phyloP scores from a whole-genome alignment of 2,113 vertebrate genomes.

The Microcebus murinus region DNA sequence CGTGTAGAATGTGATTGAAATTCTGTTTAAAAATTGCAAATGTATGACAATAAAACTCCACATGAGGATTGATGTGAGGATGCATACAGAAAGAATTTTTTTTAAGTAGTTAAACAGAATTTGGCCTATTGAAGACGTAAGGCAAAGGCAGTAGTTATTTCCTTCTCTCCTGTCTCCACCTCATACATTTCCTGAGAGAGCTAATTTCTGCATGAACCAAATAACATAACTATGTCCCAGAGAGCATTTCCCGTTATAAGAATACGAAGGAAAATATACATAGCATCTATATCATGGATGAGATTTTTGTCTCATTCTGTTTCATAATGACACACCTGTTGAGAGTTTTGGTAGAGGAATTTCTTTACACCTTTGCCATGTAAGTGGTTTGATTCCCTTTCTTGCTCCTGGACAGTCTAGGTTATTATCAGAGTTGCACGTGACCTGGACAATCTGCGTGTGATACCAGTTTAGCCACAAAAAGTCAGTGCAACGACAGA shows the following conservation, averaged over 20 bases:
- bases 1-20: neutral
- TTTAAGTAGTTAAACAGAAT: neutral
- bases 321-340: neutral
- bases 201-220: constrained; percentile 1
- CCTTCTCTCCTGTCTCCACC: neutral
- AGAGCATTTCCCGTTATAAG: neutral
- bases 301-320: neutral
- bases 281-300: neutral
- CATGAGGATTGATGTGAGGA: neutral
- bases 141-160: neutral
- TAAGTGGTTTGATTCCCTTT: neutral
- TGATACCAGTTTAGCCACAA: neutral
- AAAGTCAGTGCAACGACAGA: neutral
- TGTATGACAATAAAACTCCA: constrained; percentile 14
- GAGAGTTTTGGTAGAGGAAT: neutral
- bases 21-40: neutral
- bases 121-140: neutral
- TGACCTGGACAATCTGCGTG: neutral
- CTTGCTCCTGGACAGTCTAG: neutral
- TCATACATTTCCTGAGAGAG: constrained; percentile 15
- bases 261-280: neutral
- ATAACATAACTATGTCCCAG: neutral
- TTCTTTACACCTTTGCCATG: neutral
- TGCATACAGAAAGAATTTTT: neutral
- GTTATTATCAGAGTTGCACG: neutral